Conservation (phyloP, 2,113 vertebrate species). For the Colistium nudipinnis region DNA sequence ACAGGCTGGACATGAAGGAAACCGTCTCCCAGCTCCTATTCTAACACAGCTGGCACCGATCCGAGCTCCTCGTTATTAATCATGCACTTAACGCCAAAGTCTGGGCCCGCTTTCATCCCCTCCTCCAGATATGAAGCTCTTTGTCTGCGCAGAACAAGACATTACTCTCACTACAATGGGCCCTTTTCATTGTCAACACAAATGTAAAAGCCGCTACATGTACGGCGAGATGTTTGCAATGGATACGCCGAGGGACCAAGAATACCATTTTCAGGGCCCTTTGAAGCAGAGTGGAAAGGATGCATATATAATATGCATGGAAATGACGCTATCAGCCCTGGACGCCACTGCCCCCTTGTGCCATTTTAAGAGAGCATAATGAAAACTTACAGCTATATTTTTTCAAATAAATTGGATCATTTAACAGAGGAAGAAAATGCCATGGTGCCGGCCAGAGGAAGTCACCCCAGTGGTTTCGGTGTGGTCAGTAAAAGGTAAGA, state of each 20-base stretch:
- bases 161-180: conserved; percentile 8
- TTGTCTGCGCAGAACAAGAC: conserved; percentile 44
- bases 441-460: no score
- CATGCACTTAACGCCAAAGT: conserved; percentile 62
- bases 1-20: conserved; percentile 63
- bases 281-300: conserved; percentile 10
- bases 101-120: conserved; percentile 66
- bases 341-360: conserved; percentile 65
- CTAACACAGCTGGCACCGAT: conserved; percentile 51
- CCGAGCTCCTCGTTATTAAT: conserved; percentile 61
- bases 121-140: conserved; percentile 3
- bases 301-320: not conserved
- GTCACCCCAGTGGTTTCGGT: not conserved
- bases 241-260: not conserved
- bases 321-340: not conserved
- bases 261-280: conserved; percentile 26
- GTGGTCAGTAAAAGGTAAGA: conserved; percentile 58
- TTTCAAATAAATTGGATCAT: no score
- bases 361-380: not conserved
- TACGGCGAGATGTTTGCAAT: conserved; percentile 24
- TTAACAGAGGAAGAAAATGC: no score
- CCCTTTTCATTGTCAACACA: conserved; percentile 43
- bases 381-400: no score
- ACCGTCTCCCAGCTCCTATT: conserved; percentile 42
- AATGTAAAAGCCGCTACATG: conserved; percentile 22